A percentile compares a stretch with the other conserved stretches of the same genome.
phyloP scores from a whole-genome alignment of 2,113 vertebrate species.

The Percopsis transmontana region DNA sequence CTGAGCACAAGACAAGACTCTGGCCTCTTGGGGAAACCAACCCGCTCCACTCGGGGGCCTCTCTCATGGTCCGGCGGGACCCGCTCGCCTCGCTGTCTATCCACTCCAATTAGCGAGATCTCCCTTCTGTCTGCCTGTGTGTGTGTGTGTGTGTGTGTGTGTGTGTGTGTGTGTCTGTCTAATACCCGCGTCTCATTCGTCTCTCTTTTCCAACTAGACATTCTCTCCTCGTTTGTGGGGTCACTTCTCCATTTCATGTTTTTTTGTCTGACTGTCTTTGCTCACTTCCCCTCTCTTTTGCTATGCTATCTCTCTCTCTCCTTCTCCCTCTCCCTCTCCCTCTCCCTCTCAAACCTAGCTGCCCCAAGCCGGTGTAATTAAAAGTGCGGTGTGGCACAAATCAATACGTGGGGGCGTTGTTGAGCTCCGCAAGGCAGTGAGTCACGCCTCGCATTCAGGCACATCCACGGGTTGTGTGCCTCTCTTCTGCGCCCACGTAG shows the following conservation, averaged over 20 bases:
- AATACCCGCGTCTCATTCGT: slow-evolving; percentile 16
- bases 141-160: slow-evolving; percentile 29
- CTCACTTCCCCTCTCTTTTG: neutral
- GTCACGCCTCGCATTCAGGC: slow-evolving; percentile 45
- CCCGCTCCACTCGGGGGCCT: slow-evolving; percentile 60
- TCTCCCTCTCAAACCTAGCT: slow-evolving; percentile 30
- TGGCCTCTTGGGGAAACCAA: slow-evolving; percentile 72
- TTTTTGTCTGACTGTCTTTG: neutral
- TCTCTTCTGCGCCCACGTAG: slow-evolving; percentile 40
- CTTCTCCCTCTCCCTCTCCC: neutral
- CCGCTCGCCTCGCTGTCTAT: slow-evolving; percentile 66
- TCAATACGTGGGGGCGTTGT: slow-evolving; percentile 47
- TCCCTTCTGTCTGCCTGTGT: slow-evolving; percentile 38
- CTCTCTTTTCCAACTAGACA: slow-evolving; percentile 47
- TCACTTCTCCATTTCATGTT: slow-evolving; percentile 9
- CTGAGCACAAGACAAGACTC: slow-evolving; percentile 72
- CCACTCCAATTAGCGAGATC: slow-evolving; percentile 73
- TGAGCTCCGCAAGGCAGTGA: slow-evolving; percentile 31
- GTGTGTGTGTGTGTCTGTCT: neutral
- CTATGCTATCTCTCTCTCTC: neutral
- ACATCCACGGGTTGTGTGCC: slow-evolving; percentile 29
- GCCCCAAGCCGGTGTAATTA: slow-evolving; percentile 56
- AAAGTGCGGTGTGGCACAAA: slow-evolving; percentile 51
- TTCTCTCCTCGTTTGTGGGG: slow-evolving; percentile 15
- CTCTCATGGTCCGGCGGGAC: slow-evolving; percentile 75